A percentile compares a stretch with the other conserved stretches of the same genome.
Evolutionary conservation across 2,888 invertebrate species (phyloP).

Genomic region (Torymus auratus): DNA sequence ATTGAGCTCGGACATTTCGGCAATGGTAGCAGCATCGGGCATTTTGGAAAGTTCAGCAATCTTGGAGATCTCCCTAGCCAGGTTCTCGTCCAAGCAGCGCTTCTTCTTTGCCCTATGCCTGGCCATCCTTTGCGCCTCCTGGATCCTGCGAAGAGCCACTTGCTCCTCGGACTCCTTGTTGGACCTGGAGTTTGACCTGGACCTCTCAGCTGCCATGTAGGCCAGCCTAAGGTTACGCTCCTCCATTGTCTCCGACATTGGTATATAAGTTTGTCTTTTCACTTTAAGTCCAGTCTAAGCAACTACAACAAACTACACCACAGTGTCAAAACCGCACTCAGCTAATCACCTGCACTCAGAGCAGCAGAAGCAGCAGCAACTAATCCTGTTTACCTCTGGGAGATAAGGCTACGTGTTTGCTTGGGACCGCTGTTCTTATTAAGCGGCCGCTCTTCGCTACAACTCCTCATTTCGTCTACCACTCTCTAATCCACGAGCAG

Average conservation of each 20-base stretch:
- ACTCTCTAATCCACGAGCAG: no score
- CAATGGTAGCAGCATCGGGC: conserved; percentile 73
- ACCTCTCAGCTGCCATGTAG: conserved; percentile 70
- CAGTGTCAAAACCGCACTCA: no score
- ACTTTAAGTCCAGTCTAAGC: no score
- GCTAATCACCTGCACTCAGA: no score
- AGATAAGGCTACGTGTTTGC: conserved; percentile 24
- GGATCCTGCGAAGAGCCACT: conserved; percentile 73
- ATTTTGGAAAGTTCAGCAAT: conserved; percentile 75
- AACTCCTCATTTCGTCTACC: conserved; percentile 17
- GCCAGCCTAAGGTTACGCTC: conserved; percentile 70
- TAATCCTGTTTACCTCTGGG: conserved; percentile 27
- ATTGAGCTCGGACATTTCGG: conserved; percentile 75
- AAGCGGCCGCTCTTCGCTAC: not conserved
- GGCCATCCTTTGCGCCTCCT: conserved; percentile 75
- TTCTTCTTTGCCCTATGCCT: conserved; percentile 75
- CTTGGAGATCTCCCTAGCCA: conserved; percentile 74
- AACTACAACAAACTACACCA: no score
- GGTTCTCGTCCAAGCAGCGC: conserved; percentile 74
- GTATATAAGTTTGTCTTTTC: not conserved
- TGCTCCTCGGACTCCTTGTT: conserved; percentile 73
- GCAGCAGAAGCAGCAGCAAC: no score
- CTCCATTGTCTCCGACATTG: conserved; percentile 72
- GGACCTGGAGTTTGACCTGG: conserved; percentile 74
- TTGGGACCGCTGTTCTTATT: conserved; percentile 22